Conservation (phyloP, 2,797 vertebrate species). For the Pipistrellus pipistrellus region DNA sequence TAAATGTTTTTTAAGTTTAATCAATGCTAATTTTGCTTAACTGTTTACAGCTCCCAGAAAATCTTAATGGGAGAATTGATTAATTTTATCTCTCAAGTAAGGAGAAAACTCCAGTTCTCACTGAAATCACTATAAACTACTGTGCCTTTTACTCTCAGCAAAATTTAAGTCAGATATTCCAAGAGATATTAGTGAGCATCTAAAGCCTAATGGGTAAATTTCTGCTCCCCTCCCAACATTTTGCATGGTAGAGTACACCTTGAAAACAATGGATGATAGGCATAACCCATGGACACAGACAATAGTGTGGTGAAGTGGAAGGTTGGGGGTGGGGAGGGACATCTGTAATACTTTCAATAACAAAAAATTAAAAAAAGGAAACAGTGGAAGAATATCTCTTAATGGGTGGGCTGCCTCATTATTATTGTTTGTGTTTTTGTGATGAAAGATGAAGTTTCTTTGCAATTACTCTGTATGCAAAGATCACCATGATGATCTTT, state of each 20-base stretch:
- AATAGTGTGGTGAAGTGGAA: too few relatives aligned
- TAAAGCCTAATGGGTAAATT: not conserved
- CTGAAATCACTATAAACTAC: not conserved
- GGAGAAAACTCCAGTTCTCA: constrained; percentile 4
- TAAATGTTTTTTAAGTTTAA: constrained; percentile 56
- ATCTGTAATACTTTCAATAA: too few relatives aligned
- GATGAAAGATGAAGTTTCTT: not conserved
- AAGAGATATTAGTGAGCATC: not conserved
- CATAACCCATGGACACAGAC: too few relatives aligned
- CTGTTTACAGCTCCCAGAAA: constrained; percentile 13
- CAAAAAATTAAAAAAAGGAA: not conserved
- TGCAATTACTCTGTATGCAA: not conserved
- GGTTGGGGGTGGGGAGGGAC: too few relatives aligned
- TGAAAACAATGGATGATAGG: not conserved
- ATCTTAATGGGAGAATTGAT: constrained; percentile 49
- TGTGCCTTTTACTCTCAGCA: not conserved
- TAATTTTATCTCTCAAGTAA: not conserved
- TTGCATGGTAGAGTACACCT: too few relatives aligned
- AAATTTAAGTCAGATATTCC: not conserved
- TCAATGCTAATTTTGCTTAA: constrained; percentile 52
- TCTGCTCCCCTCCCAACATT: not conserved
- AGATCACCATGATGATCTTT: not conserved
- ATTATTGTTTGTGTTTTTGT: constrained; percentile 3
- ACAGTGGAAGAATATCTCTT: not conserved
- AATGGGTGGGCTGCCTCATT: not conserved